Evolutionary conservation across 1,140 invertebrate genomes (phyloP).

Genomic region (Musca domestica): DNA sequence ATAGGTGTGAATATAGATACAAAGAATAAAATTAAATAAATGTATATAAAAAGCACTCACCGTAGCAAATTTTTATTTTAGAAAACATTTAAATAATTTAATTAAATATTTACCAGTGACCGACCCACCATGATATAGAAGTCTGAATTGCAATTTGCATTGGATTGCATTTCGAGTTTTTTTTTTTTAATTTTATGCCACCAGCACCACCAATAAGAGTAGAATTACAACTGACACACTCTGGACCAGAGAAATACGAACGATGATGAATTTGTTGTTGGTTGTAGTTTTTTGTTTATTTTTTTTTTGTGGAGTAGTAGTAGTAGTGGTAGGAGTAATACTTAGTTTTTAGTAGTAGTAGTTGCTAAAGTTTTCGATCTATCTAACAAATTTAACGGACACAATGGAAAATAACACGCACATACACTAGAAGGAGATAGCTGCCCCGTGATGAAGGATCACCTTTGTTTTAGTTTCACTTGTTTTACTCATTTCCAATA

Average conservation of each 20-base stretch:
- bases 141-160: constrained; percentile 8
- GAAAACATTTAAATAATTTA: constrained; percentile 31
- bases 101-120: constrained; percentile 23
- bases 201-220: constrained; percentile 24
- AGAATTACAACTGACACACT: constrained; percentile 24
- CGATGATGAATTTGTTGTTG: constrained; percentile 13
- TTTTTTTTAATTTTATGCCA: constrained; percentile 21
- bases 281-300: too few species aligned
- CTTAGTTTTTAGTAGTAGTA: too few species aligned
- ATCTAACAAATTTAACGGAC: too few species aligned
- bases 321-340: too few species aligned
- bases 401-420: too few species aligned
- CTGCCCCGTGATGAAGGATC: too few species aligned
- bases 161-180: neutral
- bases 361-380: too few species aligned
- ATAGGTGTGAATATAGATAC: too few species aligned
- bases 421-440: too few species aligned
- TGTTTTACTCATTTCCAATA: too few species aligned
- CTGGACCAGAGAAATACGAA: constrained; percentile 12
- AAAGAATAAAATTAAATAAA: constrained; percentile 10
- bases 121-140: constrained; percentile 24
- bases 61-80: constrained; percentile 39
- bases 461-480: too few species aligned
- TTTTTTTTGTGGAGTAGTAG: too few species aligned
- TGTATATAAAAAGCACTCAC: constrained; percentile 49